Conservation (phyloP, 2,797 vertebrate genomes). For the Cyprinella venusta region DNA sequence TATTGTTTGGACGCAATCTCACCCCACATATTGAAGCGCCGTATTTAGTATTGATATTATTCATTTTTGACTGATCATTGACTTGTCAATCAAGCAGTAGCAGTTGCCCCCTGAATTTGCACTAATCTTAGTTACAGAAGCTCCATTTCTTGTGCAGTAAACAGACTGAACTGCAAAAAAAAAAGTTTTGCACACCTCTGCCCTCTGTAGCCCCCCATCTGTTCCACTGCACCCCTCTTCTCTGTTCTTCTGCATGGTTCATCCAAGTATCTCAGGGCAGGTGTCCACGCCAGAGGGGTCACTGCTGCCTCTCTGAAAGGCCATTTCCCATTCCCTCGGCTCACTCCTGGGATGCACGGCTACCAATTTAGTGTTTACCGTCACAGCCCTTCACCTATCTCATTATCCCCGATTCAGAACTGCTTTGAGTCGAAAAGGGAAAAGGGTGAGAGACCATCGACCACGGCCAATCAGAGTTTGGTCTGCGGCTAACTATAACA, state of each 20-base stretch:
- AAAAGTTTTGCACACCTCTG: neutral
- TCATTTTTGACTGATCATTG: neutral
- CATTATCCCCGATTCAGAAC: constrained; percentile 70
- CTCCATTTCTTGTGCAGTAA: neutral
- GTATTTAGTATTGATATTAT: neutral
- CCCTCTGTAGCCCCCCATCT: neutral
- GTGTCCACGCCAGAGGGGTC: constrained; percentile 63
- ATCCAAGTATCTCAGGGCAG: constrained; percentile 56
- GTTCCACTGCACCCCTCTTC: neutral
- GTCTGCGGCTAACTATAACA: constrained; percentile 43
- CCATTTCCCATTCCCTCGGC: constrained; percentile 51
- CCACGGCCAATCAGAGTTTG: constrained; percentile 52
- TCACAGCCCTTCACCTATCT: constrained; percentile 64
- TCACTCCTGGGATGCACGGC: constrained; percentile 26
- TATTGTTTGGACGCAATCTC: neutral
- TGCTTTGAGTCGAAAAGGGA: constrained; percentile 56
- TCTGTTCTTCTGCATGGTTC: neutral
- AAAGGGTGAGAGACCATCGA: constrained; percentile 29
- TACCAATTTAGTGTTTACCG: constrained; percentile 68
- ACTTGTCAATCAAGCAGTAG: constrained; percentile 20
- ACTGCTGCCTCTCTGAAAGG: constrained; percentile 62
- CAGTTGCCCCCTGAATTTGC: neutral
- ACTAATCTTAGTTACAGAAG: neutral
- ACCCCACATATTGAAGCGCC: neutral
- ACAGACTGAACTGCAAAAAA: constrained; percentile 20